Base-by-base conservation (phyloP, 2,113 vertebrate species). In the Bostrychus sinensis region DNA sequence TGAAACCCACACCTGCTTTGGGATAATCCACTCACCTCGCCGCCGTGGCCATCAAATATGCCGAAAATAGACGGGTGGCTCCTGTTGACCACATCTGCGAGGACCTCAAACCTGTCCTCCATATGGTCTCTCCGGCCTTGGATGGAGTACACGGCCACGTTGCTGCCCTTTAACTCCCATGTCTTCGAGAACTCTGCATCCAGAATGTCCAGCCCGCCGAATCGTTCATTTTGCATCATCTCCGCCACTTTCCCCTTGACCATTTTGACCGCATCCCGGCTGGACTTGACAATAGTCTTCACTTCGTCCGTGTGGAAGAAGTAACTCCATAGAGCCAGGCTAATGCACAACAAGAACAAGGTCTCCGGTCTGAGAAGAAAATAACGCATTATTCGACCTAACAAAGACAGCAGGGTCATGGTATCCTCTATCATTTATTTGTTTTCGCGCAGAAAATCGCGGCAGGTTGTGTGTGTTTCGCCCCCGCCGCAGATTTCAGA, bases 251-350 rank as follows among this genome's bases (percentile, higher is more conserved):
- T 97, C 91, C 96, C 96, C 91, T 98, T 96, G 75, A 98, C 95
- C 96, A 98, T 96, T 89, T 97, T 96, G 85, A 99, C 97, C 16
- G 95, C 96, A 75, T 98, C 96, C 66, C 96, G 93, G 92, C 96
- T 98, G 64, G 96, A 99, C 92, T 97, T 96, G 23, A 97, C 96
- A 62, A 99, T 98, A 89, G 96, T 98, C 90, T 99, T 98, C 86
- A 99, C 96, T 78, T 99, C 97, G 88, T 98, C 97, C n/a, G 96
- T 99, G 92, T 99, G 97, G 91, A 98, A 99, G 93, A 99, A 97
- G 84, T 98, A 98, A 90, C 97, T 99, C 96, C 97, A 99, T 51
- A 99, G 91, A 57, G 96, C 97, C 93, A 99, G 81, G 91, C 97
- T 99, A 91, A 98, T 93, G 82, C 97, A 98, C 79, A 99, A 91